Percentiles rank a stretch among this genome's conserved stretches.
Conservation (phyloP, 2,888 invertebrate species). For the Eupithecia vulgata region DNA sequence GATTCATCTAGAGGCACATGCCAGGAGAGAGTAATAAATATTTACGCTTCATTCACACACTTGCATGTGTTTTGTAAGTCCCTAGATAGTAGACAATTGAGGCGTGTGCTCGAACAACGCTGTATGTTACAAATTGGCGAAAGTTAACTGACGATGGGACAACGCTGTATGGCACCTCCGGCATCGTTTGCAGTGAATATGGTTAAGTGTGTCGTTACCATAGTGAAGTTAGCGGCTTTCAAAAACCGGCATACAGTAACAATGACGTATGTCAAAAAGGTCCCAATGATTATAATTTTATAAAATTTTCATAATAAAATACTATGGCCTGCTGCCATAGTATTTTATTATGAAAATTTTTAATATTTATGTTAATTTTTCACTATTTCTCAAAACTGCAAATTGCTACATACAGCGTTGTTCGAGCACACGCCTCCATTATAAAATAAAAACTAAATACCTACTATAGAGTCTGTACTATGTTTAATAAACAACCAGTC, state of each 20-base stretch:
- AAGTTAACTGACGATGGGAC: neutral
- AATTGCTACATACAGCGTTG: no score
- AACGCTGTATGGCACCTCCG: no score
- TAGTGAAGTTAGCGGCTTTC: no score
- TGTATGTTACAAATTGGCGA: neutral
- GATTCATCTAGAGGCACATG: neutral
- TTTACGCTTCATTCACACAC: neutral
- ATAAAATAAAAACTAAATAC: neutral
- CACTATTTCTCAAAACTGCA: conserved; percentile 1
- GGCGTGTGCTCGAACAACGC: neutral
- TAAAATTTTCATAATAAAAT: conserved; percentile 6
- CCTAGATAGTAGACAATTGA: neutral
- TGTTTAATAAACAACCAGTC: neutral
- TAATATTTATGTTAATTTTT: neutral
- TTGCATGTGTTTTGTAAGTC: neutral
- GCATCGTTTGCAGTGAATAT: no score
- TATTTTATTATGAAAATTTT: no score
- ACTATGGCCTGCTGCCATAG: no score
- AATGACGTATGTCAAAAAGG: neutral
- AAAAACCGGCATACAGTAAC: no score
- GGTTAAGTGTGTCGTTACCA: no score
- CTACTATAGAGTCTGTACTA: neutral
- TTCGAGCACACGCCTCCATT: no score
- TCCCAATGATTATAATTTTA: conserved; percentile 2
- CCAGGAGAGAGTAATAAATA: neutral